Evolutionary conservation across 1,140 invertebrate species (phyloP).

Genomic region (Fopius arisanus): DNA sequence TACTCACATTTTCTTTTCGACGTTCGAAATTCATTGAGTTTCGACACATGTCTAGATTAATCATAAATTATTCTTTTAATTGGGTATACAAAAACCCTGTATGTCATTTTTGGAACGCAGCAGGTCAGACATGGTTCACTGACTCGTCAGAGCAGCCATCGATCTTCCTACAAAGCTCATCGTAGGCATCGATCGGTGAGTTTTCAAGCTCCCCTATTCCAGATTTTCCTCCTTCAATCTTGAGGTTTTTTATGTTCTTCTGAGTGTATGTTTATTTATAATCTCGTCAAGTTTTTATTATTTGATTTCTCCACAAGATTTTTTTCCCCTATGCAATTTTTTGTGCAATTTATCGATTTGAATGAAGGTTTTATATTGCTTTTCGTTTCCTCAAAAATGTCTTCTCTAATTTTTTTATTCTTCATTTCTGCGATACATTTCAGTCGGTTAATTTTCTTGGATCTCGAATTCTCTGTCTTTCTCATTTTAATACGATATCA

Average conservation of each 20-base stretch:
- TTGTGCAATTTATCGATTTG: slow-evolving; percentile 26
- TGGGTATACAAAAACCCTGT: slow-evolving; percentile 41
- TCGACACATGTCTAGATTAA: neutral
- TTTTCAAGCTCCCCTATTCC: slow-evolving; percentile 46
- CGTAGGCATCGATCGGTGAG: slow-evolving; percentile 79
- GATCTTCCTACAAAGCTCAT: slow-evolving; percentile 73
- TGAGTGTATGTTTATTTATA: slow-evolving; percentile 10
- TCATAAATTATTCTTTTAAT: slow-evolving; percentile 43
- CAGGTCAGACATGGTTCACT: slow-evolving; percentile 78
- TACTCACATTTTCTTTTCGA: neutral
- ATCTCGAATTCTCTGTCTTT: neutral
- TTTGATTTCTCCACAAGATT: slow-evolving; percentile 20
- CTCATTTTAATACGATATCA: neutral
- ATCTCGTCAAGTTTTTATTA: slow-evolving; percentile 21
- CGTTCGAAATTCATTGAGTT: neutral
- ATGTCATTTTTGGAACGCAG: slow-evolving; percentile 62
- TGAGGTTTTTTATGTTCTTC: slow-evolving; percentile 1
- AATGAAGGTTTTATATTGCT: neutral
- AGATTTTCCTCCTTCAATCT: slow-evolving; percentile 22
- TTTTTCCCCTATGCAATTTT: neutral
- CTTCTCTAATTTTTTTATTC: neutral
- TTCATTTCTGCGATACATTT: neutral
- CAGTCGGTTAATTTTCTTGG: neutral
- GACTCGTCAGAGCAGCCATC: slow-evolving; percentile 71
- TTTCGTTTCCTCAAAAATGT: neutral